Conservation (phyloP, 2,888 invertebrate genomes). For the Lasioglossum marginatum region DNA sequence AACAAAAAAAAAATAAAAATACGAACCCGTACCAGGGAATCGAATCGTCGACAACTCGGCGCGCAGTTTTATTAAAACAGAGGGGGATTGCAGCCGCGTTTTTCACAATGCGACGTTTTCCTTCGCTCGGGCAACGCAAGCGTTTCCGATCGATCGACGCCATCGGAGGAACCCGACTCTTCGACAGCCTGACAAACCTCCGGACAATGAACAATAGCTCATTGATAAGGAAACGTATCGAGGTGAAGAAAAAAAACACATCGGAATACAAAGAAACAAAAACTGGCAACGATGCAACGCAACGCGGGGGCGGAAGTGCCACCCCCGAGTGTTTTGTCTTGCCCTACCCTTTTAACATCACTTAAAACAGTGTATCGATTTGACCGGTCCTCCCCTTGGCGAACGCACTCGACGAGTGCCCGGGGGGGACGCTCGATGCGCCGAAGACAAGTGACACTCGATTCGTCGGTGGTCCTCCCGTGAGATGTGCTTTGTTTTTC, state of each 20-base stretch:
- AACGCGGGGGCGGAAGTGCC: background rate
- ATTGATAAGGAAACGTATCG: constrained; percentile 32
- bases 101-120: constrained; percentile 12
- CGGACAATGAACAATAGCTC: constrained; percentile 35
- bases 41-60: constrained; percentile 45
- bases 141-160: constrained; percentile 14
- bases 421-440: constrained; percentile 70
- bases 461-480: constrained; percentile 74
- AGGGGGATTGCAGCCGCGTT: background rate
- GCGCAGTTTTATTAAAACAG: constrained; percentile 38
- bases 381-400: constrained; percentile 66
- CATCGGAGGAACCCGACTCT: background rate
- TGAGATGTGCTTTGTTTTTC: constrained; percentile 73
- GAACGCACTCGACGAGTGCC: constrained; percentile 69
- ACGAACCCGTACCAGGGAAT: constrained; percentile 8
- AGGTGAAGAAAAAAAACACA: background rate
- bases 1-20: background rate
- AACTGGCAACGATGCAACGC: background rate
- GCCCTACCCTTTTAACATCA: constrained; percentile 73
- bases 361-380: constrained; percentile 77
- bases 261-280: constrained; percentile 10
- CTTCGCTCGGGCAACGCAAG: background rate
- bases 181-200: background rate
- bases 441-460: constrained; percentile 82
- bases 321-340: constrained; percentile 68